These are phyloP conservation scores for Sinodicranocentrus sp. DNA, from an alignment of 2,888 invertebrate species.

Conservation along the genomic window DNA sequence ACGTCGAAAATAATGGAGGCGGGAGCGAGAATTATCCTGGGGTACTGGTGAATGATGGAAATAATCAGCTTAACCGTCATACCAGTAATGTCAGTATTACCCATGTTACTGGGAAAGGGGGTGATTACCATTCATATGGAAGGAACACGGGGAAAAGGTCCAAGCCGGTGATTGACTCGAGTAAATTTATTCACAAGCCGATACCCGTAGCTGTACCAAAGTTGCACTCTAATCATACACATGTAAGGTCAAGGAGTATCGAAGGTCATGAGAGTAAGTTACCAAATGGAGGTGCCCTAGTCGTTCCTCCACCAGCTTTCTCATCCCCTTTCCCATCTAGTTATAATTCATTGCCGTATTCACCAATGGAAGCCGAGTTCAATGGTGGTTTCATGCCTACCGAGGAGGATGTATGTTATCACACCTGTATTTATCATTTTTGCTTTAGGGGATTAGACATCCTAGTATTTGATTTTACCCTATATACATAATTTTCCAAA, in stretches of 20 bases:
- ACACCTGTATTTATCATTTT: slow-evolving; percentile 7
- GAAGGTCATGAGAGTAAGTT: slow-evolving; percentile 61
- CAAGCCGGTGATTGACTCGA: slow-evolving; percentile 49
- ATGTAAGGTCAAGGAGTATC: slow-evolving; percentile 63
- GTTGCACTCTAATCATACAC: slow-evolving; percentile 31
- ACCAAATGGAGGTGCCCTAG: slow-evolving; percentile 31
- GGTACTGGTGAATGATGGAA: not conserved
- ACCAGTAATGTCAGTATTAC: slow-evolving; percentile 47
- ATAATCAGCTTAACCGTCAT: not conserved
- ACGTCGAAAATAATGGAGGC: slow-evolving; percentile 37
- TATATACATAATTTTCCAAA: slow-evolving; percentile 11
- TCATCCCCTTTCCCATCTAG: slow-evolving; percentile 24
- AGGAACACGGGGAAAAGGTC: slow-evolving; percentile 33
- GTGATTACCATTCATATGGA: slow-evolving; percentile 37
- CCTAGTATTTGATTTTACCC: too few species aligned
- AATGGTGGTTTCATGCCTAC: slow-evolving; percentile 54
- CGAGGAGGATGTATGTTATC: slow-evolving; percentile 67
- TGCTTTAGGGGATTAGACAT: too few species aligned
- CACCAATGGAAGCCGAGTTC: slow-evolving; percentile 68
- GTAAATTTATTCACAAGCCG: slow-evolving; percentile 54
- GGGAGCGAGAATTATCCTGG: not conserved
- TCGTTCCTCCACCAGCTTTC: slow-evolving; percentile 50
- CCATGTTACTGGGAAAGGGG: slow-evolving; percentile 42
- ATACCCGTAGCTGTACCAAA: slow-evolving; percentile 58
- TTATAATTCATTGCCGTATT: slow-evolving; percentile 68